Percentiles rank a stretch among this genome's conserved stretches.
Evolutionary conservation across 64 coral and sea anemone genomes (phyloP).

Genomic region (Pocillopora damicornis): DNA sequence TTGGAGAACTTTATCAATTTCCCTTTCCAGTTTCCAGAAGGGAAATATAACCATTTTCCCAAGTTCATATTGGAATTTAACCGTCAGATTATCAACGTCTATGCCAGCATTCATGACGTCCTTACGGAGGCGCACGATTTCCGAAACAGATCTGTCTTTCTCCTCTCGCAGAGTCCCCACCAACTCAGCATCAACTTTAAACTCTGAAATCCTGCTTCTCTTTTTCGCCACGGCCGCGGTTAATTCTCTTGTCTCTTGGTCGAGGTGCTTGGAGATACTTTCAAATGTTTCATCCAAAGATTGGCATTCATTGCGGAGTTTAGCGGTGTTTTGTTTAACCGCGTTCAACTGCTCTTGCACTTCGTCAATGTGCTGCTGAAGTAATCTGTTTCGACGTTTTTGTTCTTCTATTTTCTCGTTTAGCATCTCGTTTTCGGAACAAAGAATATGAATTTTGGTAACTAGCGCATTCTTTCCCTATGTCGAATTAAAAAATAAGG

Average conservation of each 20-base stretch:
- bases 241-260: background rate
- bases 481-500: background rate
- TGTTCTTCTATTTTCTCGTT: slow-evolving; percentile 34
- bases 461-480: background rate
- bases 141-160: background rate
- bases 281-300: background rate
- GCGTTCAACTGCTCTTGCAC: background rate
- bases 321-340: background rate
- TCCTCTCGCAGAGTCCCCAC: background rate
- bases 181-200: slow-evolving; percentile 9
- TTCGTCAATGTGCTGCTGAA: background rate
- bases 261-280: background rate
- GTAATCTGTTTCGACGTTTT: background rate
- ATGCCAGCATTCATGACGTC: background rate
- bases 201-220: background rate
- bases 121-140: background rate
- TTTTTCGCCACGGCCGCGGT: background rate
- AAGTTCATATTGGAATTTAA: background rate
- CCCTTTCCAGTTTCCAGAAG: slow-evolving; percentile 28
- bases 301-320: background rate
- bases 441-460: slow-evolving; percentile 1
- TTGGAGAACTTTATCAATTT: slow-evolving; percentile 7
- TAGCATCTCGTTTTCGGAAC: background rate
- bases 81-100: background rate
- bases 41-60: slow-evolving; percentile 22